These are phyloP conservation scores for Otolemur garnettii DNA, from an alignment of 2,113 vertebrate species.

Conservation along the genomic window DNA sequence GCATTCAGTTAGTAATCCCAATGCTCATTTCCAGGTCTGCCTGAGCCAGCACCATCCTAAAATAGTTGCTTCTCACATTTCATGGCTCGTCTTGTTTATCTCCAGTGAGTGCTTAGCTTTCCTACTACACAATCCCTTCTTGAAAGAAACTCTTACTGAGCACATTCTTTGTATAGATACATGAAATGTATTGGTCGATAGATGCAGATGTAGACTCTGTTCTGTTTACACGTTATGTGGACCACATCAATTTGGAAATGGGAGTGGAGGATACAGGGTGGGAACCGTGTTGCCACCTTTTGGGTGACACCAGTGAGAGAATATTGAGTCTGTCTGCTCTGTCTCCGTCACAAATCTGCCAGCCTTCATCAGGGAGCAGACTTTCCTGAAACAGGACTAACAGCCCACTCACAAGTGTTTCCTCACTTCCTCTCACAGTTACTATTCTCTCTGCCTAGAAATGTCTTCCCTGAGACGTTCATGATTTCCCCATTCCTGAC, in stretches of 20 bases:
- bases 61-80: rapidly evolving
- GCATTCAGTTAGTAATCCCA: not conserved
- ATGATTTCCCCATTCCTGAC: not conserved
- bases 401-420: not conserved
- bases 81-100: not conserved
- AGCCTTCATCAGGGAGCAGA: not conserved
- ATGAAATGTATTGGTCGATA: not conserved
- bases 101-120: not conserved
- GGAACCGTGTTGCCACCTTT: not conserved
- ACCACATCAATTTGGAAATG: not conserved
- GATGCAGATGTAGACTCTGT: not conserved
- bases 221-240: not conserved
- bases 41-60: not conserved
- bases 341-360: not conserved
- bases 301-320: not conserved
- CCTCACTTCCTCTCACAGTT: not conserved
- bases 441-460: not conserved
- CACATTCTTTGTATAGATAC: not conserved
- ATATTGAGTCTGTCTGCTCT: not conserved
- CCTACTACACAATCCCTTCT: not conserved
- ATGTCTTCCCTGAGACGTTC: not conserved
- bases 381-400: not conserved
- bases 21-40: not conserved
- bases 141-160: not conserved
- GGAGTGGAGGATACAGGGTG: not conserved